Percentiles rank a stretch among this genome's conserved stretches.
Conservation (phyloP, 1,140 invertebrate genomes). For the Bombus breviceps region DNA sequence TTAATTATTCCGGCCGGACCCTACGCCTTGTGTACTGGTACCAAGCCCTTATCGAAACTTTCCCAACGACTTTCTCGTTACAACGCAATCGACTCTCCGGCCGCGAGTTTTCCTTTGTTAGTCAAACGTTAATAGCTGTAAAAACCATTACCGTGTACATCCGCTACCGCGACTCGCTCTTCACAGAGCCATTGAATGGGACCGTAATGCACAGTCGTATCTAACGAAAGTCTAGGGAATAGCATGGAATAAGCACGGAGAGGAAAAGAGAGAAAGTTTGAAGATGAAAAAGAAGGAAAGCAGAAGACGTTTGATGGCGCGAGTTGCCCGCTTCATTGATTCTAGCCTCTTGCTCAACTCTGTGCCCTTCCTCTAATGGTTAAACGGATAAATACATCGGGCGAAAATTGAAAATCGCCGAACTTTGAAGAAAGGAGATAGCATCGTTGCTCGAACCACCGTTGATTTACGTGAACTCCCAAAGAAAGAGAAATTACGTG, state of each 20-base stretch:
- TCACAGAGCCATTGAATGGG: conserved; percentile 44
- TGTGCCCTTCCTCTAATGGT: conserved; percentile 20
- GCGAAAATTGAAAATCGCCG: conserved; percentile 63
- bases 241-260: too few species aligned
- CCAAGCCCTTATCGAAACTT: background rate
- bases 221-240: background rate
- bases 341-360: conserved; percentile 40
- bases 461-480: background rate
- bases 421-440: background rate
- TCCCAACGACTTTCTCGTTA: conserved; percentile 24
- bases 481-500: conserved; percentile 45
- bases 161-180: conserved; percentile 3
- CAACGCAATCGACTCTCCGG: conserved; percentile 8
- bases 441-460: too few species aligned
- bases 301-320: background rate
- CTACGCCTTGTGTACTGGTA: conserved; percentile 1
- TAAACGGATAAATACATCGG: conserved; percentile 54
- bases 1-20: conserved; percentile 53
- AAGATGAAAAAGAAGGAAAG: too few species aligned
- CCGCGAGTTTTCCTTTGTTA: conserved; percentile 54
- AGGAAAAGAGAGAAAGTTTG: background rate
- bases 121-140: conserved; percentile 60
- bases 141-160: conserved; percentile 55
- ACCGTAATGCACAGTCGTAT: conserved; percentile 51
- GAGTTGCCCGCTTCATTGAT: conserved; percentile 28